Evolutionary conservation across 2,113 vertebrate genomes (phyloP), one percentile per base, ranked within the genome.

Genomic region (Xenus cinereus): DNA sequence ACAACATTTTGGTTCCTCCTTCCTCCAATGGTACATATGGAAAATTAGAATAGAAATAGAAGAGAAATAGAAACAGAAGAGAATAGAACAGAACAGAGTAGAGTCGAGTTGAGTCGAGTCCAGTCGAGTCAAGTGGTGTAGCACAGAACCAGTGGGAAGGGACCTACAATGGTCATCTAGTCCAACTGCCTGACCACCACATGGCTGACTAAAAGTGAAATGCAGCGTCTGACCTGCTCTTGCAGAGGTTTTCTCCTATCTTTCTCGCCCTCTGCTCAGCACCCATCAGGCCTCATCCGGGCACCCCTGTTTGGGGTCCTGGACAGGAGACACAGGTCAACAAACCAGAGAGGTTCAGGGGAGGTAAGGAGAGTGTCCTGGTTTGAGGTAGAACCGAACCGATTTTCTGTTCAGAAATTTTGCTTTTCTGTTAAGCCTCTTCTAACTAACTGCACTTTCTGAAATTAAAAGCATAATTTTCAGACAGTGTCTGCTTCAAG

Each of bases 221-320:
- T 33, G 13, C 17, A 48, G 4, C 3, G 7, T 10, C 33, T 43
- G 22, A 1, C 20, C 54, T 2, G 1, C 14, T 67, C 26, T 67
- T 35, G 5, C 5, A 21, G 33, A 21, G 33, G 16, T 23, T 54
- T 81, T 68, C 27, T 46, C 9, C 21, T 57, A 9, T 32, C 9
- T 68, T 71, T 71, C 28, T 69, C 7, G 6, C 8, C 6, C 16
- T 59, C 53, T n/a, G 14, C 23, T 60, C 35, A 41, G 30, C 18
- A n/a, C 14, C 27, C 18, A 41, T 33, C 23, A 71, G 30, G 23
- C 3, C 10, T 71, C 19, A 83, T n/a, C 14, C 5, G 41, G 23
- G 23, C 14, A 41, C 14, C 41, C 4, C 43, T 30, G 3, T 54
- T 54, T 45, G 11, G 32, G 10, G 39, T 35, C 39, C 24, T 3